Base-by-base conservation (phyloP, 1,140 invertebrate species). In the Steinernema khuongi region DNA sequence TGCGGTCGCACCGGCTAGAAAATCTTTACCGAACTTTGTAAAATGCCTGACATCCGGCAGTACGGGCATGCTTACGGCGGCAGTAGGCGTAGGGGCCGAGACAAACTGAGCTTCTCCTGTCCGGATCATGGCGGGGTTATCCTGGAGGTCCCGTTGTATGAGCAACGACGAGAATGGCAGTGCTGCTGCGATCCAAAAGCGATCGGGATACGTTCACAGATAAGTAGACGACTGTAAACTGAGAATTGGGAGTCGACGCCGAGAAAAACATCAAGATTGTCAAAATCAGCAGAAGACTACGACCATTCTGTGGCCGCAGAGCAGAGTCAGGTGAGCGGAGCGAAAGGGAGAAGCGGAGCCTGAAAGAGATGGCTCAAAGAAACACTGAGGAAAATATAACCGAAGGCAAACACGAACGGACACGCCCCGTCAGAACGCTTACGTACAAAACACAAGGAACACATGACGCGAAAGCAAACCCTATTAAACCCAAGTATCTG, bases 1-100 rank as follows among this genome's bases (percentile, higher is more conserved):
- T n/a, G 79, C 70, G 17, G 67, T 41, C 0, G 77, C 79, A 22
- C 79, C 79, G 4, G 79, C 79, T 29, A 73, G 30, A 31, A 80
- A 81, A 33, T 80, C 79, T 43, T 80, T 60, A 2, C 11, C 50
- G 19, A 60, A 60, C 22, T 60, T 60, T 14, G 50, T 60, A 7
- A 60, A 22, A 22, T 60, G 50, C 11, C 22, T 60, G 14, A 60
- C 19, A 60, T 60, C 50, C 14, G 50, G 50, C 11, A 60, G 19
- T 4, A 60, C 11, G 2, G 50, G 50, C 50, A 60, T 60, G 11
- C 19, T 14, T 7, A 60, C 22, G 11, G 50, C 50, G 19, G 50
- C 50, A 2, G 50, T 26, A 7, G 50, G 19, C 7, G 50, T 22
- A 11, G 50, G 4, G 4, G 50, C 4, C 11, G 50, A n/a, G 4